These are phyloP conservation scores for Brachionus asplanchnoidis DNA, from an alignment of 1,140 invertebrate genomes.

Conservation along the genomic window DNA sequence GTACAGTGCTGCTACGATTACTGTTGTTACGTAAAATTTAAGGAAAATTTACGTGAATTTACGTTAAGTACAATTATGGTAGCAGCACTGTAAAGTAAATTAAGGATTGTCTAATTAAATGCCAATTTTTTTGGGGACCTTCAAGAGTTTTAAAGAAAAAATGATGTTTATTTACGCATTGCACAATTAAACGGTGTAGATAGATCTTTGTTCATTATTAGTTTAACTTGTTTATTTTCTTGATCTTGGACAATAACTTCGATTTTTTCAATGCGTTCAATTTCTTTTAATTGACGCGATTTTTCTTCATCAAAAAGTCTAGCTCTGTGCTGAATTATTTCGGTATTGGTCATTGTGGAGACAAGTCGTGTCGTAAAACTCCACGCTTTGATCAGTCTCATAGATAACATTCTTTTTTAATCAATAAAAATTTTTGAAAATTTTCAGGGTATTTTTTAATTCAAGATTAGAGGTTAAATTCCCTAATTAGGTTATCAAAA, in stretches of 20 bases:
- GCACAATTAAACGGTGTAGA: constrained; percentile 89
- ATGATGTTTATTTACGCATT: constrained; percentile 63
- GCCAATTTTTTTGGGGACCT: too few species aligned
- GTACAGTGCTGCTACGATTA: too few species aligned
- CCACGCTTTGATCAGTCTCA: background rate
- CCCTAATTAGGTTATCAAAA: background rate
- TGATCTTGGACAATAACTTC: constrained; percentile 26
- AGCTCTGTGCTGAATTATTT: background rate
- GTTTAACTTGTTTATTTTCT: constrained; percentile 28
- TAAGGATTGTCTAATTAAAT: too few species aligned
- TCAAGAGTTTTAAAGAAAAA: background rate
- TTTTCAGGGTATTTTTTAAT: background rate
- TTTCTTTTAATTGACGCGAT: constrained; percentile 7
- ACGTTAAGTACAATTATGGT: too few species aligned
- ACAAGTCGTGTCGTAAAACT: background rate
- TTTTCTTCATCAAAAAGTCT: background rate
- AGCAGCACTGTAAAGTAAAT: too few species aligned
- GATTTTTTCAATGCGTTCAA: constrained; percentile 36
- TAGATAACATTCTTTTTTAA: background rate
- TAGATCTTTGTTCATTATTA: constrained; percentile 84
- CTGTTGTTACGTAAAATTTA: too few species aligned
- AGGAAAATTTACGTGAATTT: too few species aligned
- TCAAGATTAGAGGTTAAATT: background rate
- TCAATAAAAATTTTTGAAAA: background rate
- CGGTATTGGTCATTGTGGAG: background rate